Conservation (phyloP, 2,797 vertebrate genomes). For the Mus caroli region DNA sequence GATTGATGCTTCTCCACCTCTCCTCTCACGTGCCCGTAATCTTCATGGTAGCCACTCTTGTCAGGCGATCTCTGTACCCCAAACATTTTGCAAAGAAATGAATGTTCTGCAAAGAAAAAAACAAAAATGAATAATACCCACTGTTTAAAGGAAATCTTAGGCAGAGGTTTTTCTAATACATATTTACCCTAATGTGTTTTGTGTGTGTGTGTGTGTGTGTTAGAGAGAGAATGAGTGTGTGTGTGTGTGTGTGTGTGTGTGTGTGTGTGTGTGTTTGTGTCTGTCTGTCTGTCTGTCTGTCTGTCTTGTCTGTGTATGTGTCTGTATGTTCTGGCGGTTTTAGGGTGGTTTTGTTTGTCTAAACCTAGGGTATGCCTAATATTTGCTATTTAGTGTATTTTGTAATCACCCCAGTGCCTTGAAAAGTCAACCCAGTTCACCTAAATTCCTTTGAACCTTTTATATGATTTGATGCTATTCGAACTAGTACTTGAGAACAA, state of each 20-base stretch:
- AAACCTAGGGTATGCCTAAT: neutral
- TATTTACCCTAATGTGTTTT: constrained; percentile 20
- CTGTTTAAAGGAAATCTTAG: constrained; percentile 40
- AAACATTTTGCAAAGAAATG: neutral
- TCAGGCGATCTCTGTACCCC: neutral
- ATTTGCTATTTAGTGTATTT: neutral
- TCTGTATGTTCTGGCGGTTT: neutral
- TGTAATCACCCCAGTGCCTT: neutral
- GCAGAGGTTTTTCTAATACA: constrained; percentile 16
- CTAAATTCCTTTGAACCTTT: constrained; percentile 8
- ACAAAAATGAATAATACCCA: neutral
- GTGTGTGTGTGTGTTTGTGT: no score
- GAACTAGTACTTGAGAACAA: constrained; percentile 59
- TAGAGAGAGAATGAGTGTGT: neutral
- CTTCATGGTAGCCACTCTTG: neutral
- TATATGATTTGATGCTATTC: constrained; percentile 7
- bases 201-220: neutral
- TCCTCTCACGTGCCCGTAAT: neutral
- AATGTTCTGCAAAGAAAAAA: constrained; percentile 2
- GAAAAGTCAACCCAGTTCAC: neutral
- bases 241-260: neutral
- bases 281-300: no score
- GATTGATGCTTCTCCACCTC: fast-evolving
- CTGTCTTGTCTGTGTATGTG: neutral
- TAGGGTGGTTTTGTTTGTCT: neutral